Percentiles rank a stretch among this genome's conserved stretches.
phyloP scores from a whole-genome alignment of 2,888 invertebrate species.

The Synanthedon formicaeformis region DNA sequence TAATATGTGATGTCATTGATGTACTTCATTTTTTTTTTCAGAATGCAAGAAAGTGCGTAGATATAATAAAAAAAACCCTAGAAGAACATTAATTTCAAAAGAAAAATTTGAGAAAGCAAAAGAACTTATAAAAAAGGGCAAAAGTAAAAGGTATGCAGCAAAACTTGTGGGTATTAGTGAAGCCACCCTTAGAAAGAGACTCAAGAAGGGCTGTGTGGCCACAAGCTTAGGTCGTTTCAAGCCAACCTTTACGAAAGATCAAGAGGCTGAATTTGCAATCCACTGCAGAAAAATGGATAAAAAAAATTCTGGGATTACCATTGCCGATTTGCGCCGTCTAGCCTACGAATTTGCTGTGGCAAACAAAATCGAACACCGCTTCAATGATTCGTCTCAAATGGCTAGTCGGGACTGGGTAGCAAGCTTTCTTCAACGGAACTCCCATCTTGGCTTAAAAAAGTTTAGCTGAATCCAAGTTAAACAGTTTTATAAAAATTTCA shows the following conservation, averaged over 20 bases:
- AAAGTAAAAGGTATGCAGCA: constrained; percentile 2
- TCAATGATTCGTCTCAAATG: constrained; percentile 2
- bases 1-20: no score
- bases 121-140: neutral
- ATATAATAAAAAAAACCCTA: neutral
- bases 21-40: neutral
- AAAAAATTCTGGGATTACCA: constrained; percentile 3
- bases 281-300: neutral
- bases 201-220: neutral
- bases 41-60: no score
- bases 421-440: constrained; percentile 4
- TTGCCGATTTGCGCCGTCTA: constrained; percentile 1
- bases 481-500: no score
- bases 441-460: neutral
- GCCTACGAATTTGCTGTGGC: constrained; percentile 3
- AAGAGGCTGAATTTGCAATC: neutral
- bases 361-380: constrained; percentile 3
- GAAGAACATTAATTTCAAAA: neutral
- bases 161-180: neutral
- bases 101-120: neutral
- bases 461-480: constrained; percentile 3
- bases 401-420: constrained; percentile 4
- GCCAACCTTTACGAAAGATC: neutral
- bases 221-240: constrained; percentile 1
- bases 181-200: constrained; percentile 1